Evolutionary conservation across 2,113 vertebrate species (phyloP).

Genomic region (Vombatus ursinus): DNA sequence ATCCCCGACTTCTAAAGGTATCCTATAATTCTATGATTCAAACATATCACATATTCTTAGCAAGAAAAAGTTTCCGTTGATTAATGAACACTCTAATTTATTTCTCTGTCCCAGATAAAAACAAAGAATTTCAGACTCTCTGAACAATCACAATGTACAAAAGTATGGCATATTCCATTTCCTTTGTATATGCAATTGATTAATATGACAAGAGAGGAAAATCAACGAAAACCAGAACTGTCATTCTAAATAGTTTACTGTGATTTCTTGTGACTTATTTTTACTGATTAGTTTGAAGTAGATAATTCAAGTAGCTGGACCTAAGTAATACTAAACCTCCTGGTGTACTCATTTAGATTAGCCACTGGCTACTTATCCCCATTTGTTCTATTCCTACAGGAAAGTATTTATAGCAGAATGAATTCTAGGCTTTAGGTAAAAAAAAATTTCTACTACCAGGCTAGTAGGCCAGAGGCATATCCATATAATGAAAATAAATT

Average conservation of each 20-base stretch:
- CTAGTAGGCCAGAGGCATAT: not conserved
- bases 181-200: not conserved
- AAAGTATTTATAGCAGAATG: not conserved
- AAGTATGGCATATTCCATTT: not conserved
- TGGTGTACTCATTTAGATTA: no score
- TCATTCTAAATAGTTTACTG: not conserved
- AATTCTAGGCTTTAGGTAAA: not conserved
- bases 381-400: no score
- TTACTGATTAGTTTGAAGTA: no score
- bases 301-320: not conserved
- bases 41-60: not conserved
- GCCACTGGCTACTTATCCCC: not conserved
- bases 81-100: not conserved
- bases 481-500: not conserved
- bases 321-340: not conserved
- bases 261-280: not conserved
- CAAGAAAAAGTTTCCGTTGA: no score
- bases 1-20: not conserved
- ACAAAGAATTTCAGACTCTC: not conserved
- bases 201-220: not conserved
- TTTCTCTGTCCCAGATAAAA: not conserved
- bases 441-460: not conserved
- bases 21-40: not conserved
- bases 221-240: not conserved
- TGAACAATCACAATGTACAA: not conserved